Conservation (phyloP, 2,797 vertebrate species). For the Cygnus olor region DNA sequence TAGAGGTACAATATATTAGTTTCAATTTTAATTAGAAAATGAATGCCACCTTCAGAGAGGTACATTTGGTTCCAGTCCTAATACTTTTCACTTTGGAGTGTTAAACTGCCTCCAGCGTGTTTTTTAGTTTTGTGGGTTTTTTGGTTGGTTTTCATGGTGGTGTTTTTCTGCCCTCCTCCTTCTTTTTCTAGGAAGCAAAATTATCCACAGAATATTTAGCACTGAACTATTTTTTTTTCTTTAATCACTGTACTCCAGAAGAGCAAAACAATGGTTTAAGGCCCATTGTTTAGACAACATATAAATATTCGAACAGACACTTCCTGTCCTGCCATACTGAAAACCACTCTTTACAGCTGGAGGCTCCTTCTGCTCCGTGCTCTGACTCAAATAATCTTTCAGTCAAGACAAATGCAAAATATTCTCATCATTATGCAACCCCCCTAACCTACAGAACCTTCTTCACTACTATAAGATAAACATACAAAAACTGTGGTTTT, state of each 20-base stretch:
- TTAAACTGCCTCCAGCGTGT: too few relatives aligned
- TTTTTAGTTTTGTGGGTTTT: not conserved
- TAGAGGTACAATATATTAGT: not conserved
- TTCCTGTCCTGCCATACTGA: constrained; percentile 23
- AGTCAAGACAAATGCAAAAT: constrained; percentile 26
- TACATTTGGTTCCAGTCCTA: not conserved
- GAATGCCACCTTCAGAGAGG: not conserved
- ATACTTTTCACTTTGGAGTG: not conserved
- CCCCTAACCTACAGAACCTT: not conserved
- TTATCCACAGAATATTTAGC: not conserved
- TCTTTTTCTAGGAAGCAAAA: not conserved
- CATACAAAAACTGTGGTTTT: not conserved
- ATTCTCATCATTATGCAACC: not conserved
- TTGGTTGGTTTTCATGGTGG: not conserved
- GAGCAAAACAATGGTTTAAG: not conserved
- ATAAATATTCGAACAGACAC: constrained; percentile 7
- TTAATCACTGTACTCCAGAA: not conserved
- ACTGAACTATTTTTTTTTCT: not conserved
- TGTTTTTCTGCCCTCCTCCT: not conserved
- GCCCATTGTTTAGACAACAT: not conserved
- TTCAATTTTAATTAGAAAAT: not conserved
- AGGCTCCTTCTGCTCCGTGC: not conserved
- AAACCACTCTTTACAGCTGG: constrained; percentile 1
- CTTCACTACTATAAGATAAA: not conserved
- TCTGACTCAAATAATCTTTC: not conserved